These are phyloP conservation scores for Mobula hypostoma DNA, from an alignment of 2,113 vertebrate genomes.

Conservation along the genomic window DNA sequence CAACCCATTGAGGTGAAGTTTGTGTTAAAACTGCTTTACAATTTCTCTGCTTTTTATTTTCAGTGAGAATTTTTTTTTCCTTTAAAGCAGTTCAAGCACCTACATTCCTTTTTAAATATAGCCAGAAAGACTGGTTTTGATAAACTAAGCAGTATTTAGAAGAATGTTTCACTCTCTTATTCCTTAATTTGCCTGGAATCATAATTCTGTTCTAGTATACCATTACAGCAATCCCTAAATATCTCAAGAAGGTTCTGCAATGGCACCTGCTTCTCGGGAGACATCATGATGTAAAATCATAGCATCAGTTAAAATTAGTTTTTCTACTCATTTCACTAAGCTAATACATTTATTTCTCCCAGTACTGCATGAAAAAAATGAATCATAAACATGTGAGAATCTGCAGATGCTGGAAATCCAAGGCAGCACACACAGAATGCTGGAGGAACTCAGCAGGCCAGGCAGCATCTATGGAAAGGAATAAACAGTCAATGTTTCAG, in stretches of 20 bases:
- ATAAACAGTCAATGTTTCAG: too few species aligned
- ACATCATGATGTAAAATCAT: not conserved
- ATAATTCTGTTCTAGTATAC: not conserved
- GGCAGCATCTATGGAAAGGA: too few species aligned
- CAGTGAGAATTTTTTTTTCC: not conserved
- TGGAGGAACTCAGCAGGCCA: too few species aligned
- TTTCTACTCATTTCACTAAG: not conserved
- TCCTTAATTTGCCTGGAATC: not conserved
- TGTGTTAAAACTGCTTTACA: not conserved
- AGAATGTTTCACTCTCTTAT: not conserved
- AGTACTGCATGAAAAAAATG: not conserved
- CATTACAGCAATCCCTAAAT: not conserved
- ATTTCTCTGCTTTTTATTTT: not conserved
- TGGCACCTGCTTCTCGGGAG: not conserved
- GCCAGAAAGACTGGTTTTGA: not conserved
- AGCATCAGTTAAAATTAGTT: not conserved
- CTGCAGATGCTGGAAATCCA: too few species aligned
- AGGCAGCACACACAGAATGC: too few species aligned
- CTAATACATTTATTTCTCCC: not conserved
- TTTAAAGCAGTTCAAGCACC: not conserved
- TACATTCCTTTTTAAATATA: not conserved
- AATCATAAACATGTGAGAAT: too few species aligned
- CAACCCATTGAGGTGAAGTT: not conserved
- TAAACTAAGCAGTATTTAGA: not conserved
- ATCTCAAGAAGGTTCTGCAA: not conserved